Conservation (phyloP, 2,888 invertebrate species). For the Spialia ferax region DNA sequence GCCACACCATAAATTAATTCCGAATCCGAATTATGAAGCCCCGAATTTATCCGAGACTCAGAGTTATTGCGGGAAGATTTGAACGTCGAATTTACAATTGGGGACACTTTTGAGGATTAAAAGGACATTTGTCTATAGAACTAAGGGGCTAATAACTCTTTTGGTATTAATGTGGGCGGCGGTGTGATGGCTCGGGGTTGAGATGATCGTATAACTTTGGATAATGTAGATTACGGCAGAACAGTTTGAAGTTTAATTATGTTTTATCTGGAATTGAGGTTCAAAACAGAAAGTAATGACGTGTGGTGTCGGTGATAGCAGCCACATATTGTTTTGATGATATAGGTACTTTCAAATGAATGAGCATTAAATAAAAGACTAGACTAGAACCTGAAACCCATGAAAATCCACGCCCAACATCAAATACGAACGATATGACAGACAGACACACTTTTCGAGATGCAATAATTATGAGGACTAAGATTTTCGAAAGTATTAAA, state of each 20-base stretch:
- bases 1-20: conserved; percentile 66
- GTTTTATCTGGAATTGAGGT: background rate
- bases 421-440: no score
- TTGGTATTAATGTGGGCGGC: conserved; percentile 16
- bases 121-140: conserved; percentile 54
- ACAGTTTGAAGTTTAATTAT: background rate
- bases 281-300: background rate
- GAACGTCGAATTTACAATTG: conserved; percentile 55
- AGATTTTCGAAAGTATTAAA: no score
- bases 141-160: conserved; percentile 37
- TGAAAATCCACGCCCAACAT: no score
- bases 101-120: conserved; percentile 59
- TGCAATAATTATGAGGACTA: no score
- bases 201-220: conserved; percentile 5
- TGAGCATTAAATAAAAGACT: no score
- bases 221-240: background rate
- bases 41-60: conserved; percentile 64
- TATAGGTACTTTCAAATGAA: no score
- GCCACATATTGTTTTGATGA: background rate
- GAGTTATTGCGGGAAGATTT: conserved; percentile 59
- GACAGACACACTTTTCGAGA: no score
- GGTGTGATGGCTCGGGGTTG: background rate
- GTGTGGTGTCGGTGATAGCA: background rate
- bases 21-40: conserved; percentile 66
- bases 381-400: no score